Evolutionary conservation across 2,888 invertebrate genomes (phyloP).

Genomic region (Plusia festucae): DNA sequence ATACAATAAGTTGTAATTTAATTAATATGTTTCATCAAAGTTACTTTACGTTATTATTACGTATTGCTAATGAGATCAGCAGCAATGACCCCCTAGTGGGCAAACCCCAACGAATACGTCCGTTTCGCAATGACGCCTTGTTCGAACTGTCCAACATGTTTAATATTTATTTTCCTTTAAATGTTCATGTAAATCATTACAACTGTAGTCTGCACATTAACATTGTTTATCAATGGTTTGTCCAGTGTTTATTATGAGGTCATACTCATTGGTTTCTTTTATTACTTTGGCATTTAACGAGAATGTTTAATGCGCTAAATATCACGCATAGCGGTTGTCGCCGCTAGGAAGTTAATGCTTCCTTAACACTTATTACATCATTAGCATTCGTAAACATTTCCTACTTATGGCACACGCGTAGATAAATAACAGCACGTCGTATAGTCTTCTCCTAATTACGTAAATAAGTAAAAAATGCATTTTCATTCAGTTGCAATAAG

Average conservation of each 20-base stretch:
- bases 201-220: not conserved
- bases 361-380: slow-evolving; percentile 47
- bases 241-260: slow-evolving; percentile 35
- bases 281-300: not conserved
- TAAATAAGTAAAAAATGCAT: slow-evolving; percentile 18
- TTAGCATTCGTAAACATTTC: slow-evolving; percentile 54
- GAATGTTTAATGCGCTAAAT: slow-evolving; percentile 29
- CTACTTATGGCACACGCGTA: slow-evolving; percentile 29
- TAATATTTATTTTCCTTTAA: not conserved
- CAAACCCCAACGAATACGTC: slow-evolving; percentile 31
- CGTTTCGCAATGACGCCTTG: slow-evolving; percentile 5
- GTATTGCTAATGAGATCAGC: slow-evolving; percentile 25
- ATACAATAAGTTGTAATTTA: not conserved
- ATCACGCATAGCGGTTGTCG: slow-evolving; percentile 17
- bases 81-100: slow-evolving; percentile 28
- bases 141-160: not conserved
- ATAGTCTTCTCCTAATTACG: slow-evolving; percentile 7
- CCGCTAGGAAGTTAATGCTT: slow-evolving; percentile 45
- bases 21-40: not conserved
- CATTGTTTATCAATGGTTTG: not conserved
- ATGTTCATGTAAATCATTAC: not conserved
- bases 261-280: slow-evolving; percentile 27
- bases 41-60: not conserved
- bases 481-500: not conserved
- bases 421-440: slow-evolving; percentile 36